Conservation (phyloP, 2,113 vertebrate species). For the Tapirus terrestris region DNA sequence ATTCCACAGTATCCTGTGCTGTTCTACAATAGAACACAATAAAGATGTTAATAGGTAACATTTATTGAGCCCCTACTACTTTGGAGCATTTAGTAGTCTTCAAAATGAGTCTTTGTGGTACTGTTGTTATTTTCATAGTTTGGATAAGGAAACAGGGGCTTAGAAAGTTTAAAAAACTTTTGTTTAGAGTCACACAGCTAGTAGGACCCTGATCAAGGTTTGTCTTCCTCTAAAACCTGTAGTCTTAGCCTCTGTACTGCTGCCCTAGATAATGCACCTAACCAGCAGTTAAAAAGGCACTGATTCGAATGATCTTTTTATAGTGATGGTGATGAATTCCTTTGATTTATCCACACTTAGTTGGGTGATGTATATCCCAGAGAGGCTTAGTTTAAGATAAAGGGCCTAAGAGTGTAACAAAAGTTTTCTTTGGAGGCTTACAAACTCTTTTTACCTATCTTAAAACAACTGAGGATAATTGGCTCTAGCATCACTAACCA, state of each 20-base stretch:
- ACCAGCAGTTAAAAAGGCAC: neutral
- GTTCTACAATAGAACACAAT: neutral
- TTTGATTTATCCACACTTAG: neutral
- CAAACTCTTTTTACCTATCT: neutral
- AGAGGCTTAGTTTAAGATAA: neutral
- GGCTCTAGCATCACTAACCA: neutral
- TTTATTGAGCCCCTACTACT: neutral
- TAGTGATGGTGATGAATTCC: neutral
- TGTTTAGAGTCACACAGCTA: neutral
- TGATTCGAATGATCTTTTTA: neutral
- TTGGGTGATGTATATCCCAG: neutral
- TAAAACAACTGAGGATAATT: neutral
- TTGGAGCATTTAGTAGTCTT: neutral
- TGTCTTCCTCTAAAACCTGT: neutral
- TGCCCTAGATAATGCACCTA: neutral
- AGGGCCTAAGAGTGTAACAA: neutral
- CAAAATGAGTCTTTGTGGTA: neutral
- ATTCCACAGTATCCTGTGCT: neutral
- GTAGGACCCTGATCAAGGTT: neutral
- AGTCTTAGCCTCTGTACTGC: neutral
- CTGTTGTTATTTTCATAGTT: slow-evolving; percentile 20
- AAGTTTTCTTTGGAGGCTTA: neutral
- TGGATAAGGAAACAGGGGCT: neutral
- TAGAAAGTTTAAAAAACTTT: neutral
- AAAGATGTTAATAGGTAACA: neutral